phyloP scores from a whole-genome alignment of 2,797 vertebrate genomes.

The Channa striata region DNA sequence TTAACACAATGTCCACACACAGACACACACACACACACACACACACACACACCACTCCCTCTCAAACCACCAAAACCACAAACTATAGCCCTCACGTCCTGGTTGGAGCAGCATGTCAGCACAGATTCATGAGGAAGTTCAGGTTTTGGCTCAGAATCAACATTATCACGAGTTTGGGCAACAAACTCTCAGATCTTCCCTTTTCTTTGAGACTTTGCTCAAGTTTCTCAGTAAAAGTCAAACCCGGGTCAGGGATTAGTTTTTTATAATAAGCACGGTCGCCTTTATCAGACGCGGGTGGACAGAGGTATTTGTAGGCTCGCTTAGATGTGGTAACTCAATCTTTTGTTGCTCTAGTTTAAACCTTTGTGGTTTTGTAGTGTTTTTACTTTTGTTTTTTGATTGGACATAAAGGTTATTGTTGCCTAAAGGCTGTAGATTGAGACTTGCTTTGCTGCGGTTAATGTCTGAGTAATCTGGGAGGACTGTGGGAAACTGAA shows the following conservation, averaged over 20 bases:
- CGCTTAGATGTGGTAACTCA: neutral
- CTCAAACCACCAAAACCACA: slow-evolving; percentile 56
- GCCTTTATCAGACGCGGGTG: slow-evolving; percentile 3
- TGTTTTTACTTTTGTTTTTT: too few species aligned
- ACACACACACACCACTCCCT: slow-evolving; percentile 66
- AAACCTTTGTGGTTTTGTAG: neutral
- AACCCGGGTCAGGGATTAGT: neutral
- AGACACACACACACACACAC: slow-evolving; percentile 23
- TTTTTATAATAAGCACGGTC: neutral
- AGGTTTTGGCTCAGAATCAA: slow-evolving; percentile 21
- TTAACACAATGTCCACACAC: slow-evolving; percentile 38
- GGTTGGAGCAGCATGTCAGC: slow-evolving; percentile 25
- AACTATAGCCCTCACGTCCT: slow-evolving; percentile 40
- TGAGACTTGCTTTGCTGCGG: neutral
- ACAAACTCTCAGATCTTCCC: slow-evolving; percentile 6
- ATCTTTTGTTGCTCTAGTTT: slow-evolving; percentile 15
- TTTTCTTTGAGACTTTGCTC: slow-evolving; percentile 7
- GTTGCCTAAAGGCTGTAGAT: too few species aligned
- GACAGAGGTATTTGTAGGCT: neutral
- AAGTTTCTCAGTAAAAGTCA: slow-evolving; percentile 1
- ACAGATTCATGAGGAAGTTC: slow-evolving; percentile 46
- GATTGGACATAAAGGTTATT: too few species aligned
- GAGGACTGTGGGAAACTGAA: neutral
- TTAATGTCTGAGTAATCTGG: neutral
- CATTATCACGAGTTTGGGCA: slow-evolving; percentile 13